Evolutionary conservation across 2,888 invertebrate genomes (phyloP).

Genomic region (Himalopsyche anomala): DNA sequence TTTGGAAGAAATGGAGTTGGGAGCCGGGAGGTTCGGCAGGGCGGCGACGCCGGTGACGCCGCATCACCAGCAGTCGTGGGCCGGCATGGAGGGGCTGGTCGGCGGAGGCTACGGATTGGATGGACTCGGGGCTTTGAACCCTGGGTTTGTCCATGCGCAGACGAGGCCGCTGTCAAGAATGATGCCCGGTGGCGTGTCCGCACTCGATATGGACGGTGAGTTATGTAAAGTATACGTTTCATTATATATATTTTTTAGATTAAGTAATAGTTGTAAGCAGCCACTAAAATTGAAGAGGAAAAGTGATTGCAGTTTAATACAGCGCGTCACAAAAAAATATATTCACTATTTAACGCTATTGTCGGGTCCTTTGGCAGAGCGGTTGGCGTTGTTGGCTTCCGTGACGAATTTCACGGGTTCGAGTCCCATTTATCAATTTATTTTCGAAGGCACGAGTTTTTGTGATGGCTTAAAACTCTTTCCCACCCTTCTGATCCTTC

Average conservation of each 20-base stretch:
- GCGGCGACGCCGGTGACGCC: constrained; percentile 81
- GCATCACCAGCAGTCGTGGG: constrained; percentile 78
- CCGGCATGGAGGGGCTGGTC: constrained; percentile 78
- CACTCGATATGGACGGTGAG: constrained; percentile 75
- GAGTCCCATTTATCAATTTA: too few relatives aligned
- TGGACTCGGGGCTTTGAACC: constrained; percentile 77
- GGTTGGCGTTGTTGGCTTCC: too few relatives aligned
- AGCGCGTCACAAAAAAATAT: too few relatives aligned
- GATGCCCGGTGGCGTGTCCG: constrained; percentile 71
- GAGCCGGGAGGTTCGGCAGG: constrained; percentile 79
- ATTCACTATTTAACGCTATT: too few relatives aligned
- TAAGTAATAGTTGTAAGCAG: neutral
- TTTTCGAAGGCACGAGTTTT: too few relatives aligned
- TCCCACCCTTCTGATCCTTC: too few relatives aligned
- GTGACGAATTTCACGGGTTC: too few relatives aligned
- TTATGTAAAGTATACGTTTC: constrained; percentile 60
- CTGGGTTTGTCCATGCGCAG: constrained; percentile 78
- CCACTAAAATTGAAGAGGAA: too few relatives aligned
- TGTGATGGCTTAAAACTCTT: too few relatives aligned
- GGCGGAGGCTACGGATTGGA: constrained; percentile 78
- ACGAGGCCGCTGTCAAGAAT: constrained; percentile 77
- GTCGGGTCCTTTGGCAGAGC: too few relatives aligned
- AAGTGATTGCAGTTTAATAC: too few relatives aligned
- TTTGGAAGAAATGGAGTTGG: constrained; percentile 84
- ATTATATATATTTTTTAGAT: neutral